phyloP scores from a whole-genome alignment of 2,797 vertebrate genomes.

The Pangasius sanitwongsei region DNA sequence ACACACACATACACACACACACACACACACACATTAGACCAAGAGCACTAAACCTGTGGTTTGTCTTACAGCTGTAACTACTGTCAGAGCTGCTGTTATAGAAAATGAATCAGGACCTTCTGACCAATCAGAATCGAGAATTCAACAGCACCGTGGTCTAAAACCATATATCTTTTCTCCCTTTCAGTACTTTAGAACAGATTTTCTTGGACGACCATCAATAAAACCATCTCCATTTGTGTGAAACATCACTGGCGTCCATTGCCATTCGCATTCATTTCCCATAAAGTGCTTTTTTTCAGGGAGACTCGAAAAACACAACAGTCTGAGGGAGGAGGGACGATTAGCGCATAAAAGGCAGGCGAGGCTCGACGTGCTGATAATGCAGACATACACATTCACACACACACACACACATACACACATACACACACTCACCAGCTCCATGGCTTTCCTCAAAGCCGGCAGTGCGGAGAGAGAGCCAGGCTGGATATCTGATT shows the following conservation, averaged over 20 bases:
- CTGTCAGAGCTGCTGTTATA: background rate
- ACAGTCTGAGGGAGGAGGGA: constrained; percentile 72
- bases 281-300: constrained; percentile 56
- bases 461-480: constrained; percentile 14
- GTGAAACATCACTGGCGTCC: constrained; percentile 73
- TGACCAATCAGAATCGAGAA: background rate
- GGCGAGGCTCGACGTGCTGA: constrained; percentile 62
- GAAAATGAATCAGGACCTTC: background rate
- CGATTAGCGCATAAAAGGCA: constrained; percentile 78
- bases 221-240: constrained; percentile 68
- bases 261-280: constrained; percentile 64
- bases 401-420: background rate
- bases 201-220: constrained; percentile 70
- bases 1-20: constrained; percentile 34
- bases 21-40: constrained; percentile 42
- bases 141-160: background rate
- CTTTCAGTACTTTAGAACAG: constrained; percentile 20
- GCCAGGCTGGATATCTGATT: constrained; percentile 51
- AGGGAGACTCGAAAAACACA: constrained; percentile 62
- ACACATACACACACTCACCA: background rate
- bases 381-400: constrained; percentile 39
- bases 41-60: constrained; percentile 15
- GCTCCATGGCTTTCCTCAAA: constrained; percentile 26
- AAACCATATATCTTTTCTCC: background rate
- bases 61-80: background rate